A percentile compares a stretch with the other conserved stretches of the same genome.
Evolutionary conservation across 2,888 invertebrate genomes (phyloP).

Genomic region (Drosophila nr. medialis): DNA sequence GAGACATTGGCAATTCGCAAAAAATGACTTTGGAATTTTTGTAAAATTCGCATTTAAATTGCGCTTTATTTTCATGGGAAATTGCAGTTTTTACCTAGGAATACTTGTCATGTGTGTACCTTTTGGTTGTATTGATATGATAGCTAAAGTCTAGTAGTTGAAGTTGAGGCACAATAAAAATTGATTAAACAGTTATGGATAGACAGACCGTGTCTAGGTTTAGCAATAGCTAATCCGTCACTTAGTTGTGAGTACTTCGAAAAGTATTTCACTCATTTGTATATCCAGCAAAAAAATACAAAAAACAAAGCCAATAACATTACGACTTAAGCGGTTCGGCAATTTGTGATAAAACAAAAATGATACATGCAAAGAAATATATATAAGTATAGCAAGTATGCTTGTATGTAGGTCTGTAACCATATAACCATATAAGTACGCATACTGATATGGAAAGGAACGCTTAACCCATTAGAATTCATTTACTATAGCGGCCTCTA

Average conservation of each 20-base stretch:
- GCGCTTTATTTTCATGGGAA: background rate
- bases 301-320: background rate
- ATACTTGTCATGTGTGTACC: too few species aligned
- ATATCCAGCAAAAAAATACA: background rate
- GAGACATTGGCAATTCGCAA: background rate
- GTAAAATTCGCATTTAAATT: constrained; percentile 1
- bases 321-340: background rate
- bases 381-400: background rate
- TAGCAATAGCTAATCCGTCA: background rate
- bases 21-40: background rate
- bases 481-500: constrained; percentile 1
- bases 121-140: background rate
- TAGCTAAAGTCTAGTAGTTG: background rate
- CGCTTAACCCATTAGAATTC: constrained; percentile 27
- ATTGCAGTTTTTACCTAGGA: background rate
- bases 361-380: background rate
- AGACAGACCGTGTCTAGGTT: background rate
- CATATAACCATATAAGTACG: constrained; percentile 10
- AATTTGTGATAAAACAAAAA: constrained; percentile 19
- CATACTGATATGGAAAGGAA: constrained; percentile 4
- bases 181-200: background rate
- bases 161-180: background rate
- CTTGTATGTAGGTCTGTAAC: background rate
- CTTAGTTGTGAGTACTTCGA: background rate
- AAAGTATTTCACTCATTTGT: background rate